Evolutionary conservation across 2,888 invertebrate genomes (phyloP), one percentile per base, ranked within the genome.

Genomic region (Cremastobaeus sp.): DNA sequence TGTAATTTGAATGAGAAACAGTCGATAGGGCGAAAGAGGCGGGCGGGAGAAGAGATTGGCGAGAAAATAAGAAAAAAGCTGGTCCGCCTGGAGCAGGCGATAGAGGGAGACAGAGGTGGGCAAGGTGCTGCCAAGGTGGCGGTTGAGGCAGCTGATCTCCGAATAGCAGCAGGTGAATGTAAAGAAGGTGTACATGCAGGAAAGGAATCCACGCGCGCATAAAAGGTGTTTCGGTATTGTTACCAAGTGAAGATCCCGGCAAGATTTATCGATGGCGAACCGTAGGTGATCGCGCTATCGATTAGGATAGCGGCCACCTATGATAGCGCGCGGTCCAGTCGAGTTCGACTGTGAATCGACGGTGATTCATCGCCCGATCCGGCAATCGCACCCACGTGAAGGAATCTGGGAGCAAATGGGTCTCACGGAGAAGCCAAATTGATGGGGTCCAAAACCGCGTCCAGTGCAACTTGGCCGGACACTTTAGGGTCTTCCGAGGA

Each of bases 111-210:
- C 79, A 76, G 79, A 78, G 79, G 81, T 77, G 79, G 78, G 82
- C 85, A 85, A 85, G 85, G 85, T 85, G 85, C 84, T 83, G 82
- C 83, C 83, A 84, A 85, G 85, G 84, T 85, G 85, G 84, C 85
- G 84, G 85, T 84, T 84, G 82, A 73, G 84, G 86, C 86, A 86
- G 86, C 86, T 86, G 86, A 86, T 86, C 86, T 84, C 82, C 81
- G 82, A 82, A 83, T 82, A 84, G 85, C 86, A 86, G 86, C 86
- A 86, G 86, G 86, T 86, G 86, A 85, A 85, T 86, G 84, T 77
- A 80, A 77, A 79, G 83, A 82, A 81, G 76, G 79, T 76, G 76
- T 73, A 68, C 59, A 76, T 77, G 78, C 78, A 78, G 77, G 78
- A 79, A 78, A 79, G 78, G 80, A 79, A 78, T 80, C 79, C 78